Percentiles rank a stretch among this genome's conserved stretches.
Conservation (phyloP, 2,888 invertebrate species). For the Venusia cambrica region DNA sequence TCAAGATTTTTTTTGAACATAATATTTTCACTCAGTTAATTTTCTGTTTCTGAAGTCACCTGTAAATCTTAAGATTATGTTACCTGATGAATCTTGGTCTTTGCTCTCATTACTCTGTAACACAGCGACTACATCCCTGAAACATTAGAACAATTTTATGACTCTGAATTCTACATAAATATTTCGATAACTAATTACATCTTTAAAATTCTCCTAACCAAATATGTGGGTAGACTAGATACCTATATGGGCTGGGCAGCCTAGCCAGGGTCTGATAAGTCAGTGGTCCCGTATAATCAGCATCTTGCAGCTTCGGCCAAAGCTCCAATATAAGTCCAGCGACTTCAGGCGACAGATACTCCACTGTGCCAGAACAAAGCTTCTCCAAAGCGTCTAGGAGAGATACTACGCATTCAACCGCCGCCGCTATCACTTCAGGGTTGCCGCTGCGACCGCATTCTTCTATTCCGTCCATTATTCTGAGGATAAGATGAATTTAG, state of each 20-base stretch:
- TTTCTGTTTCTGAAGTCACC: no score
- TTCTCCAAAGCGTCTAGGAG: constrained; percentile 91
- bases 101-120: constrained; percentile 85
- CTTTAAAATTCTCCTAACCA: no score
- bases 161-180: background rate
- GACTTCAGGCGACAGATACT: constrained; percentile 52
- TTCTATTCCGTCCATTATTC: constrained; percentile 95
- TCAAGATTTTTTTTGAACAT: no score
- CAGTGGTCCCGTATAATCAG: constrained; percentile 91
- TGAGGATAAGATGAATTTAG: constrained; percentile 34
- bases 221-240: no score
- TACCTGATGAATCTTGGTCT: constrained; percentile 74
- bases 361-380: constrained; percentile 86
- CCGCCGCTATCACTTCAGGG: constrained; percentile 87
- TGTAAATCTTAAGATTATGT: background rate
- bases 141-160: constrained; percentile 5
- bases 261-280: constrained; percentile 93
- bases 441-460: constrained; percentile 93
- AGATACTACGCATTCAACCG: constrained; percentile 91
- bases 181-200: no score
- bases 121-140: constrained; percentile 86
- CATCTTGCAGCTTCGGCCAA: constrained; percentile 85
- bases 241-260: constrained; percentile 90
- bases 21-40: no score
- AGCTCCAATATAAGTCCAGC: constrained; percentile 81